A percentile compares a stretch with the other conserved stretches of the same genome.
Evolutionary conservation across 2,888 invertebrate species (phyloP).

Genomic region (Drosophila lacicola): DNA sequence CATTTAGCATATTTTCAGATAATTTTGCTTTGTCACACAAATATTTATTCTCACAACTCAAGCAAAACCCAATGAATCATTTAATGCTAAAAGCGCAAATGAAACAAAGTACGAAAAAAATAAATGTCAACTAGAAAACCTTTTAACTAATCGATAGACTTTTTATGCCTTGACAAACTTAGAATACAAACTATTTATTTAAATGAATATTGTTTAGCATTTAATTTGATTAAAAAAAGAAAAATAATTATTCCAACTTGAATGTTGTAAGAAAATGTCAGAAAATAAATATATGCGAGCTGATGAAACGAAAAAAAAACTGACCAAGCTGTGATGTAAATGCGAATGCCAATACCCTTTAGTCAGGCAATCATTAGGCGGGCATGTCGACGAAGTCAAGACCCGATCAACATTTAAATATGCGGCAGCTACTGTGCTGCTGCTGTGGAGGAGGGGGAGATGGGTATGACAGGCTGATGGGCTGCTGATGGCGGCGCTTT

Average conservation of each 20-base stretch:
- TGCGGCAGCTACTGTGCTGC: conserved; percentile 52
- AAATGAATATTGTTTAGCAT: no score
- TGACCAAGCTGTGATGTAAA: conserved; percentile 5
- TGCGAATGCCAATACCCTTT: conserved; percentile 32
- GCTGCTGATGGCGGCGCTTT: conserved; percentile 58
- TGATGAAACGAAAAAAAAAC: conserved; percentile 17
- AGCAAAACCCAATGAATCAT: conserved; percentile 13
- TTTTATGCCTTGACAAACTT: no score
- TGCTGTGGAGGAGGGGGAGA: background rate
- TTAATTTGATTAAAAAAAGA: no score
- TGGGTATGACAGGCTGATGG: conserved; percentile 13
- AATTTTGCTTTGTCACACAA: conserved; percentile 1
- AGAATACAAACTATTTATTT: no score
- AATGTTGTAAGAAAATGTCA: background rate
- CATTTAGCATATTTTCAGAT: background rate
- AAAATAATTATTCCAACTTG: no score
- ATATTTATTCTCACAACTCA: background rate
- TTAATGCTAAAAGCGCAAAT: conserved; percentile 5
- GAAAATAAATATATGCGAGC: conserved; percentile 4
- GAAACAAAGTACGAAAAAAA: no score
- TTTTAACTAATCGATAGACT: no score
- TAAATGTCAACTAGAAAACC: no score
- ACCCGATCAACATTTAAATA: conserved; percentile 62
- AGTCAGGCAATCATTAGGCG: conserved; percentile 33
- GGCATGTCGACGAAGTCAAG: conserved; percentile 21